Evolutionary conservation across 2,888 invertebrate genomes (phyloP).

Genomic region (Diarsia mendica): DNA sequence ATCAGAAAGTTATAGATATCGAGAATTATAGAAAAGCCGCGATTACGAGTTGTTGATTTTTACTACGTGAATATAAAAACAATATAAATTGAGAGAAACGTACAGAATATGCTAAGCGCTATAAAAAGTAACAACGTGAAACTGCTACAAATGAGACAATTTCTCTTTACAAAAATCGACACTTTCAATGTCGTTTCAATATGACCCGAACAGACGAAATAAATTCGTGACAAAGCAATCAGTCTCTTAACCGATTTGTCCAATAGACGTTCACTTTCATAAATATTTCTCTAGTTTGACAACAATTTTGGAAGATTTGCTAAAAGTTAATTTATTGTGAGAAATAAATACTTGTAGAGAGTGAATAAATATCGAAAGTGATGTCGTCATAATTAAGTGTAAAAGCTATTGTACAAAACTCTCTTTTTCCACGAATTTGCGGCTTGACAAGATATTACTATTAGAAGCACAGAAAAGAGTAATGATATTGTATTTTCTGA

Average conservation of each 20-base stretch:
- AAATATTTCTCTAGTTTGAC: slow-evolving; percentile 54
- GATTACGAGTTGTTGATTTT: slow-evolving; percentile 46
- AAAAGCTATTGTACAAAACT: slow-evolving; percentile 4
- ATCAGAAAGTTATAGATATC: slow-evolving; percentile 51
- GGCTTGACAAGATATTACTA: background rate
- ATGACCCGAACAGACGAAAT: slow-evolving; percentile 59
- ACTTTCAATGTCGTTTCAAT: slow-evolving; percentile 67
- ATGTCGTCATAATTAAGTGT: slow-evolving; percentile 19
- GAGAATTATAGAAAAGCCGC: slow-evolving; percentile 44
- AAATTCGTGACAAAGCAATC: slow-evolving; percentile 68
- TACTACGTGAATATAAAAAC: slow-evolving; percentile 43
- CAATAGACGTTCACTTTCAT: slow-evolving; percentile 61
- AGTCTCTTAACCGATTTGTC: slow-evolving; percentile 57
- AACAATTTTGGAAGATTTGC: slow-evolving; percentile 37
- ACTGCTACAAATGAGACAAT: slow-evolving; percentile 53
- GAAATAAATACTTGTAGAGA: slow-evolving; percentile 4
- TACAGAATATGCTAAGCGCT: slow-evolving; percentile 57
- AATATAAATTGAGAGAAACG: slow-evolving; percentile 55
- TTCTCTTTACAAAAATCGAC: slow-evolving; percentile 63
- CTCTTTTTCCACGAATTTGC: background rate
- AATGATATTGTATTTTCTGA: slow-evolving; percentile 9
- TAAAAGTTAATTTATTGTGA: slow-evolving; percentile 22
- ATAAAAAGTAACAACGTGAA: slow-evolving; percentile 57
- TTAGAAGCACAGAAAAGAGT: background rate
- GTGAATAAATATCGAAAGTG: slow-evolving; percentile 35